A percentile compares a stretch with the other conserved stretches of the same genome.
These are phyloP conservation scores for Symphodus melops DNA, from an alignment of 2,113 vertebrate species.

Conservation along the genomic window DNA sequence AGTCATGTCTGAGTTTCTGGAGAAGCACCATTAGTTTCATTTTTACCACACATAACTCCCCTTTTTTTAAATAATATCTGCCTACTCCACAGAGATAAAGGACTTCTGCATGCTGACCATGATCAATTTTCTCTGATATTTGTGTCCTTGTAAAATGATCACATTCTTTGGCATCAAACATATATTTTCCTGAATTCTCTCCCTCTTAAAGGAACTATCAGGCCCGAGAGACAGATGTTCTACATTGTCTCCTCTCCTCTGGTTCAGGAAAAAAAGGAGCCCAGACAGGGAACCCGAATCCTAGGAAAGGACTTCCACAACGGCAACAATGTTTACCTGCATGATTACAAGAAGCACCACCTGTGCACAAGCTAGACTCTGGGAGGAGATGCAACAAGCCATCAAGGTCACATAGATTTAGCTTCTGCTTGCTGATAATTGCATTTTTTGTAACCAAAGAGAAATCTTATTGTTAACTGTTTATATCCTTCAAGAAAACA, in stretches of 20 bases:
- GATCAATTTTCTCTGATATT: neutral
- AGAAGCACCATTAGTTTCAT: neutral
- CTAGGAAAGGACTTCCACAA: no score
- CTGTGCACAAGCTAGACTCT: neutral
- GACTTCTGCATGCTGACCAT: neutral
- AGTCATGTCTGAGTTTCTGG: no score
- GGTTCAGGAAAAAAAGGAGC: no score
- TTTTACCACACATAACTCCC: neutral
- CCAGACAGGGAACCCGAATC: no score
- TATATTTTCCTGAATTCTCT: no score
- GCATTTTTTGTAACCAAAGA: neutral
- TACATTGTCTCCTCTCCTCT: no score
- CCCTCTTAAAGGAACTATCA: no score
- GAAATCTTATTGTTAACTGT: no score
- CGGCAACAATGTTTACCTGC: neutral
- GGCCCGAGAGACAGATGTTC: no score
- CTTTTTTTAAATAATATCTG: neutral
- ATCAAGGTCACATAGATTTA: slow-evolving; percentile 1
- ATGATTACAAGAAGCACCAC: neutral
- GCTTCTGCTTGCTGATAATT: neutral
- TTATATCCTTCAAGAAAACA: no score
- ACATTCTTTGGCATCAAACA: neutral
- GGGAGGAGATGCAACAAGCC: slow-evolving; percentile 7
- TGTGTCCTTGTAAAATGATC: neutral
- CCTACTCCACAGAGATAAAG: neutral